These are phyloP conservation scores for Canis aureus DNA, from an alignment of 2,113 vertebrate species.

Conservation along the genomic window DNA sequence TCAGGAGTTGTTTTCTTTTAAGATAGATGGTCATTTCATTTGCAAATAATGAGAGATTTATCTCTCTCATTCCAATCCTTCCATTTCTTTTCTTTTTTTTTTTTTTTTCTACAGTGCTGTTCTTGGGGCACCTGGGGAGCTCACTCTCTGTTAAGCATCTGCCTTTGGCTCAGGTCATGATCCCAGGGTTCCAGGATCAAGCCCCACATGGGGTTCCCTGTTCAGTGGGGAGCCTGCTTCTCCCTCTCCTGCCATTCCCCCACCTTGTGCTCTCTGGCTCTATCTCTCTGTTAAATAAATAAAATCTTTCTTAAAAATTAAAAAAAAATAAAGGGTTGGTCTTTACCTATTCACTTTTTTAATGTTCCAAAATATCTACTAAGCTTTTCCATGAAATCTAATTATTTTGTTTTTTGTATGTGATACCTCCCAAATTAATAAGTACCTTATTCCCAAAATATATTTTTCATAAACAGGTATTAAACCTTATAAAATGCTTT, in stretches of 20 bases:
- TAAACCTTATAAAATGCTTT: not conserved
- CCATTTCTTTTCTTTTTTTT: not conserved
- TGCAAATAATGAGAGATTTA: not conserved
- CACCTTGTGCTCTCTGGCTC: too few species aligned
- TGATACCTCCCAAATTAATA: not conserved
- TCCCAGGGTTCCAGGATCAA: too few species aligned
- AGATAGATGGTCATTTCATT: not conserved
- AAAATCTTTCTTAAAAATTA: too few species aligned
- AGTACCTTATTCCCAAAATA: not conserved
- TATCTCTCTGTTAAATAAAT: too few species aligned
- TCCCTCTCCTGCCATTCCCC: too few species aligned
- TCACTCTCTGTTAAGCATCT: too few species aligned
- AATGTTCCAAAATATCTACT: not conserved
- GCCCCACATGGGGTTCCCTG: too few species aligned
- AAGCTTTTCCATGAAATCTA: not conserved
- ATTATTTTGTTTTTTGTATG: not conserved
- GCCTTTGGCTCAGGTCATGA: too few species aligned
- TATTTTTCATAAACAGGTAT: conserved; percentile 6
- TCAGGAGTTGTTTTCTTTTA: not conserved
- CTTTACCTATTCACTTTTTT: not conserved
- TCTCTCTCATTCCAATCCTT: not conserved
- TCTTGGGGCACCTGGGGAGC: not conserved
- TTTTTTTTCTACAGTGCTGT: not conserved
- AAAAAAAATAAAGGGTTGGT: not conserved
- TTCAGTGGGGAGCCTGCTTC: too few species aligned